Base-by-base conservation (phyloP, 2,797 vertebrate genomes). In the Hafferia zeledoni region DNA sequence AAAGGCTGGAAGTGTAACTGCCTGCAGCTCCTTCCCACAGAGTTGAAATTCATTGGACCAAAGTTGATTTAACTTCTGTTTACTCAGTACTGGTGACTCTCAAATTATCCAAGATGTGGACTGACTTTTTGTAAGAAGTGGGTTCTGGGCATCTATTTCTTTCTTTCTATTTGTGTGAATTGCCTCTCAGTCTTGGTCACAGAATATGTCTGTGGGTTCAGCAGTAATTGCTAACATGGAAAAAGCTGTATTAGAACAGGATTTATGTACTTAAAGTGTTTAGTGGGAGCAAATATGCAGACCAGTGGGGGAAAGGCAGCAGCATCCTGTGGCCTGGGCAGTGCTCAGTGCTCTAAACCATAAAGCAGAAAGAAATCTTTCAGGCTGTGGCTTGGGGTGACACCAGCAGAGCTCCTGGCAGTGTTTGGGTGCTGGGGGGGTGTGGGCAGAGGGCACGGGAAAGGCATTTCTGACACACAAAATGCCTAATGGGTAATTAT, bases 61-160 rank as follows among this genome's bases (percentile, higher is more conserved):
- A 87, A 82, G 83, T 43, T 83, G 52, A 33, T 92, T 67, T 93
- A 79, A 52, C n/a, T 92, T 85, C 30, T 85, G 56, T 95, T 94
- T 95, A 60, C 47, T 74, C 74, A 55, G 1, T 55, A 9, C 25
- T 47, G 47, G 12, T 4, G 23, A 53, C 55, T 81, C 91, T 74
- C 69, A 89, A 46, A 87, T 92, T 87, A 87, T 74, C 35, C 56
- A 23, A 33, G 7, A 39, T 46, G 71, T 46, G 71, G 55, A 57
- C 25, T 39, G 20, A 55, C 33, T 89, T 69, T 61, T 84, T 9
- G 0, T 70, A 69, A 77, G 72, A 71, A 72, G 74, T 79, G 55
- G 77, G 25, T 91, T 88, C 17, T 3, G 4, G 13, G 25, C 74
- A 88, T 69, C 63, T 81, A 4, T 41, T 86, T 89, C 47, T 59